Evolutionary conservation across 2,888 invertebrate genomes (phyloP), one percentile per base, ranked within the genome.

Genomic region (Coecobrya sp.): DNA sequence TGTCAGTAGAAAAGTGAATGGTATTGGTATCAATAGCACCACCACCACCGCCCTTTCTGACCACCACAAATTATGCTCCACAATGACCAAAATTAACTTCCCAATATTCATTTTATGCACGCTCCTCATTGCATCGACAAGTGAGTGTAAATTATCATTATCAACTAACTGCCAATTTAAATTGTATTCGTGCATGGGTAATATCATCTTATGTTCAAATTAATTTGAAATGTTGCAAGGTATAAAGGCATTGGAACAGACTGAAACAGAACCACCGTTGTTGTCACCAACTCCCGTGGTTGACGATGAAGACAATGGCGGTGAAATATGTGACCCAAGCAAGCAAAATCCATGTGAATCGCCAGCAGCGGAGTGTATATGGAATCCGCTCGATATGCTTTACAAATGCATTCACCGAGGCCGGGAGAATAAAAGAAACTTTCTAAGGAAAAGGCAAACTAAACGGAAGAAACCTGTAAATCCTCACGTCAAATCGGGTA

Each of bases 241-340:
- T 1, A 19, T 8, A 2, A 42, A 42, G n/a, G 42, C 16, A 4
- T 70, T 42, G 19, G n/a, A n/a, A 19, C 36, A 70, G 0, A 7
- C n/a, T 19, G 65, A 30, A 30, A 42, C n/a, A 3, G 19, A 42
- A 7, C 11, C 42, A 1, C 42, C 70, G 13, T 4, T 25, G 0
- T 25, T 30, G 16, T 42, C 70, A 19, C 19, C 11, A 49, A 65
- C 55, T 0, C 30, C 11, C 45, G n/a, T 10, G 25, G 76, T 25
- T 1, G 62, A 79, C n/a, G 81, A 86, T 11, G 73, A 55, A 1
- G 49, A 52, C n/a, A 49, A 45, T 22, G 65, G 22, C 16, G 84
- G 84, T 11, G 89, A 84, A 89, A 70, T 84, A 42, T 89, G 89
- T 36, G 82, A 89, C 5, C 89, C 89, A 10, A 84, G 16, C 30